Evolutionary conservation across 2,797 vertebrate species (phyloP).

Genomic region (Girardinus metallicus): DNA sequence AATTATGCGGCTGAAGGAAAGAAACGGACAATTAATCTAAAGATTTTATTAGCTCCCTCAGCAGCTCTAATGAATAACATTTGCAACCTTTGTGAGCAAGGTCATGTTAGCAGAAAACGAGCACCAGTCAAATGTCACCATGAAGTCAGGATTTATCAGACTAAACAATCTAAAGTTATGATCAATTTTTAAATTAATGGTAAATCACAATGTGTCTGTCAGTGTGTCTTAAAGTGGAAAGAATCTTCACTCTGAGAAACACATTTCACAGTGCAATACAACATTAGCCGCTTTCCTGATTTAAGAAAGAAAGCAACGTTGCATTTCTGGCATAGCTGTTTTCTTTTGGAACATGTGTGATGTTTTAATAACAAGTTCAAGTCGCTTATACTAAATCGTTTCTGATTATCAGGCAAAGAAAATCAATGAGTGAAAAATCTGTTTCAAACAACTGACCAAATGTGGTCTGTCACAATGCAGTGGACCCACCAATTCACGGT

Average conservation of each 20-base stretch:
- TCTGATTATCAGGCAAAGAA: neutral
- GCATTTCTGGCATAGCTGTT: neutral
- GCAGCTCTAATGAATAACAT: constrained; percentile 23
- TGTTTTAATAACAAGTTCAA: neutral
- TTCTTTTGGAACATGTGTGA: neutral
- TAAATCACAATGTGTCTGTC: neutral
- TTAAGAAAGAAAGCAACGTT: neutral
- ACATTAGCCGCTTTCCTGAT: neutral
- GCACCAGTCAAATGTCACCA: neutral
- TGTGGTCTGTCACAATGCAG: neutral
- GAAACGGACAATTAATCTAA: constrained; percentile 28
- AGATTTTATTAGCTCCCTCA: constrained; percentile 15
- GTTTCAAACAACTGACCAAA: neutral
- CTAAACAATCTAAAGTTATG: neutral
- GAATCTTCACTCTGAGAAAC: neutral
- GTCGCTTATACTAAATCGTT: neutral
- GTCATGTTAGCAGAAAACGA: constrained; percentile 7
- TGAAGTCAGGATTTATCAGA: neutral
- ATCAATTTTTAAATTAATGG: neutral
- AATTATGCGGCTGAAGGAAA: constrained; percentile 11
- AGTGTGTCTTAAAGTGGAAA: neutral
- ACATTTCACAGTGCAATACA: neutral
- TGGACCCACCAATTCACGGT: neutral
- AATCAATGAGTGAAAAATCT: neutral
- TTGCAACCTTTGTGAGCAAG: constrained; percentile 21